Evolutionary conservation across 2,797 vertebrate genomes (phyloP).

Genomic region (Salmo trutta): DNA sequence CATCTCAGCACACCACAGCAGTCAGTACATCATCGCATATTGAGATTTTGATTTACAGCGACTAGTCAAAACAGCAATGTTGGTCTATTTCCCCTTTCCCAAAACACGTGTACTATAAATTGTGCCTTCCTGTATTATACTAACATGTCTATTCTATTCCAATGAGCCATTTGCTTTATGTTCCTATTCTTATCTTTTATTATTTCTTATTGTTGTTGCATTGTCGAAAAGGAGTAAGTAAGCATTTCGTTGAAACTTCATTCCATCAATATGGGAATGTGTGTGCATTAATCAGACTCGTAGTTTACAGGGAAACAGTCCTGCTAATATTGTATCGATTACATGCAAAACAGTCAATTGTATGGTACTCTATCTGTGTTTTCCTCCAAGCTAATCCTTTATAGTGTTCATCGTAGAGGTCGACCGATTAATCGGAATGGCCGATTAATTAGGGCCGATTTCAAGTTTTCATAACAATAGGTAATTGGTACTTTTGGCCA

Average conservation of each 20-base stretch:
- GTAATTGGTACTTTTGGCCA: too few species aligned
- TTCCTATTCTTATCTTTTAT: too few species aligned
- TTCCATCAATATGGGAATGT: conserved; percentile 3
- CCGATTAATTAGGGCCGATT: too few species aligned
- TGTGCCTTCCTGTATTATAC: too few species aligned
- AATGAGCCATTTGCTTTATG: too few species aligned
- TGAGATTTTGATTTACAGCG: conserved; percentile 6
- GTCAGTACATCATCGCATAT: background rate
- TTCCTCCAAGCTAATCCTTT: background rate
- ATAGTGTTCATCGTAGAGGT: background rate
- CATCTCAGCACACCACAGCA: background rate
- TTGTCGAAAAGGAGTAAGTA: too few species aligned
- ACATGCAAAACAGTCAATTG: background rate
- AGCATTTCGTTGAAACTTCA: too few species aligned
- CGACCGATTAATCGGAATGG: too few species aligned
- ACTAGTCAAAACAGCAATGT: conserved; percentile 5
- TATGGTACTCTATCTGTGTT: background rate
- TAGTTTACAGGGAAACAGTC: background rate
- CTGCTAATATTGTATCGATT: conserved; percentile 2
- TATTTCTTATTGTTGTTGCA: too few species aligned
- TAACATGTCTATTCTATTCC: too few species aligned
- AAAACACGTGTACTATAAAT: too few species aligned
- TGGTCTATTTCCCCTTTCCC: background rate
- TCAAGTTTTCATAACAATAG: too few species aligned
- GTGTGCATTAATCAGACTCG: background rate